Base-by-base conservation (phyloP, 2,888 invertebrate species). In the Conops quadrifasciatus region DNA sequence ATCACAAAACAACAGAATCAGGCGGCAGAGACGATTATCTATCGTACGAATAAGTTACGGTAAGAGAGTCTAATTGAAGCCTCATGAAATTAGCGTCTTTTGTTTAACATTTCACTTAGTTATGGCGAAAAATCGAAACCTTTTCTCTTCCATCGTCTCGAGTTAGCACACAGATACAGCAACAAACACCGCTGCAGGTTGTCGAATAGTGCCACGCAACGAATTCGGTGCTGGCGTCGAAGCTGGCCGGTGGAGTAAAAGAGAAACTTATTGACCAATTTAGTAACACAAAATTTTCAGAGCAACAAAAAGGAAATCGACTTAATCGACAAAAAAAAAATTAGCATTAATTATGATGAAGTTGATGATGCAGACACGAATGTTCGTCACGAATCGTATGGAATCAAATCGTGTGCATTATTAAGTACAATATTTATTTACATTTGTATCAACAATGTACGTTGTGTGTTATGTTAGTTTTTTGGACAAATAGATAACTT, bases 71-170 rank as follows among this genome's bases (percentile, higher is more conserved):
- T 83, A 83, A 83, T 83, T 83, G 77, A 79, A 83, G 79, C 77
- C 79, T 81, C 83, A 82, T 81, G 83, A 83, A 83, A 79, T 83
- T 83, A 82, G 76, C 83, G 81, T 83, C 81, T 83, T 73, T 73
- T 81, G 78, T 78, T 83, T 81, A 77, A 75, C 69, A 77, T 82
- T 80, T 76, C 77, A 80, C 76, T 83, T 82, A 79, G 71, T 74
- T 76, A 68, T 56, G 69, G 56, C 26, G 24, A 24, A 70, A 43
- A 67, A 63, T 45, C 30, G 59, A 59, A 45, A 49, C 28, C 51
- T n/a, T 36, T 62, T 67, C 53, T 45, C 45, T 49, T 60, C 15
- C 21, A 28, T 28, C 30, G 28, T 19, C 36, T 45, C 24, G 28
- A 67, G 43, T 63, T 70, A 16, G 83, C 82, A 82, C 77, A 82